phyloP scores from a whole-genome alignment of 2,113 vertebrate species.

The Zosterops lateralis region DNA sequence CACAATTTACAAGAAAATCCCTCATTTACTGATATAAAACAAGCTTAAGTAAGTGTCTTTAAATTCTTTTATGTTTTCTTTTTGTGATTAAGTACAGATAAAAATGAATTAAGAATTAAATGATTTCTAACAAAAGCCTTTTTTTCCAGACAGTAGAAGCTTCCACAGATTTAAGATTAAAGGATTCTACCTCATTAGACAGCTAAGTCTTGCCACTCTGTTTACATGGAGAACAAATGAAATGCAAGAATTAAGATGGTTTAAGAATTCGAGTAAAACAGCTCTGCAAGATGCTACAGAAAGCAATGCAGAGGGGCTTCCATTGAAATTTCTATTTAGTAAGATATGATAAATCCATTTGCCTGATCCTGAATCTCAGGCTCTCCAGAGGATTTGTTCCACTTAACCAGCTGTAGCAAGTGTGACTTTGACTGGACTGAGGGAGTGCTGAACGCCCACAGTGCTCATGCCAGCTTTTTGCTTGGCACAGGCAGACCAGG shows the following conservation, averaged over 20 bases:
- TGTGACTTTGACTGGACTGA: background rate
- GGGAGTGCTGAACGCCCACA: background rate
- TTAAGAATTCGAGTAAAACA: constrained; percentile 24
- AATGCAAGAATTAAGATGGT: background rate
- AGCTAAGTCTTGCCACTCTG: constrained; percentile 13
- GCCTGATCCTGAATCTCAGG: background rate
- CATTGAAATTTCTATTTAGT: background rate
- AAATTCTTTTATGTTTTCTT: background rate
- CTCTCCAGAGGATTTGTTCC: background rate
- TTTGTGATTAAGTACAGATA: background rate
- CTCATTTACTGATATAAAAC: background rate
- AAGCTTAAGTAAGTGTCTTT: background rate
- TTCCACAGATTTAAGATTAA: constrained; percentile 5
- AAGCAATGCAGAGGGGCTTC: background rate
- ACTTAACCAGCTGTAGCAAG: background rate
- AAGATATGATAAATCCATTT: background rate
- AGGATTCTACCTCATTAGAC: constrained; percentile 32
- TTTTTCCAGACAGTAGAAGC: background rate
- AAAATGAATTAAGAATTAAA: constrained; percentile 23
- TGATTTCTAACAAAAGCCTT: background rate
- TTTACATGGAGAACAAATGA: constrained; percentile 24
- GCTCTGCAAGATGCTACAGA: background rate
- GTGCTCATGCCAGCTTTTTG: background rate
- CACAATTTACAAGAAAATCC: constrained; percentile 23
- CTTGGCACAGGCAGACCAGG: background rate